A percentile compares a stretch with the other conserved stretches of the same genome.
These are phyloP conservation scores for Scarus forsteni DNA, from an alignment of 2,797 vertebrate genomes.

Conservation along the genomic window DNA sequence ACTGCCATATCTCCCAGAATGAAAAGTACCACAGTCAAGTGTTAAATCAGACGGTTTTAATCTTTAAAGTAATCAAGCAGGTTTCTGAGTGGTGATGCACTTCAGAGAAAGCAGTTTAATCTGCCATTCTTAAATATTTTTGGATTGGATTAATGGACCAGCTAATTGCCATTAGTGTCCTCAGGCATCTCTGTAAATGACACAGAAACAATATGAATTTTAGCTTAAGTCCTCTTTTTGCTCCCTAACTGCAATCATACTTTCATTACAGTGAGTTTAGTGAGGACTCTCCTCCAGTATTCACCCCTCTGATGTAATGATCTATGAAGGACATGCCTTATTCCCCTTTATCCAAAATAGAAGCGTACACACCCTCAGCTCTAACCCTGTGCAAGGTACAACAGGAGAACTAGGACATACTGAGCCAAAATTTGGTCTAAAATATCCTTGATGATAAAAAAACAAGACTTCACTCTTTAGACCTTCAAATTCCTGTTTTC, in stretches of 20 bases:
- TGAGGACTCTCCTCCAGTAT: not conserved
- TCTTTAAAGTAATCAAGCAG: too few species aligned
- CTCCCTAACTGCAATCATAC: not conserved
- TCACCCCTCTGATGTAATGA: not conserved
- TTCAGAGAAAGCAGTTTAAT: not conserved
- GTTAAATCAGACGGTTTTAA: too few species aligned
- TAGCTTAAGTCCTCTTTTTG: not conserved
- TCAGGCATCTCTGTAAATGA: not conserved
- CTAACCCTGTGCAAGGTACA: slow-evolving; percentile 1
- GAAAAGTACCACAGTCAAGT: too few species aligned
- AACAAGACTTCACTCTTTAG: not conserved
- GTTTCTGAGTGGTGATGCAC: not conserved
- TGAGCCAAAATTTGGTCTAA: slow-evolving; percentile 24
- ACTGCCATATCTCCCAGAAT: too few species aligned
- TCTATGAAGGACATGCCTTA: not conserved
- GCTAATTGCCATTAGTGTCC: not conserved
- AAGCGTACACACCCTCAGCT: not conserved
- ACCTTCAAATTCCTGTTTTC: too few species aligned
- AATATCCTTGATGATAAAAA: slow-evolving; percentile 10
- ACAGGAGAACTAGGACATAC: slow-evolving; percentile 5
- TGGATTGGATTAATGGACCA: not conserved
- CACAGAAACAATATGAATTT: not conserved
- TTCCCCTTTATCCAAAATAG: not conserved
- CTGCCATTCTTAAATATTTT: not conserved
- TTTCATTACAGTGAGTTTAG: not conserved